These are phyloP conservation scores for Perccottus glenii DNA, from an alignment of 2,113 vertebrate genomes.

Conservation along the genomic window DNA sequence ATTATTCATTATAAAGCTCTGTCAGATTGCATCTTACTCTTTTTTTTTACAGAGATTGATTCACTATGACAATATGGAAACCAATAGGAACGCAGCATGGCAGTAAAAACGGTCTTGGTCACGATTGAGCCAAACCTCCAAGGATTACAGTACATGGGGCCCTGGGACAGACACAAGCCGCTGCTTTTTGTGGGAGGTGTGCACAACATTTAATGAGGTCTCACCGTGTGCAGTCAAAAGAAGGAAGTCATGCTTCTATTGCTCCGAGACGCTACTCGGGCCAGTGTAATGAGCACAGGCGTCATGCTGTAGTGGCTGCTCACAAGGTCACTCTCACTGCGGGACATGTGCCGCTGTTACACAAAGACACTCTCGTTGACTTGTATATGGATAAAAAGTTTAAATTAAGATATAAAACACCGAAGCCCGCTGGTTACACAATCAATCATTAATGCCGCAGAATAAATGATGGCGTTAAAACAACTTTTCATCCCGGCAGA, in stretches of 20 bases:
- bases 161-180: slow-evolving; percentile 20
- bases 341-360: no score
- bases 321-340: slow-evolving; percentile 26
- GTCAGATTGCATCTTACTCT: no score
- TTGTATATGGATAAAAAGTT: no score
- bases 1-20: no score
- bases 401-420: slow-evolving; percentile 2
- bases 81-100: slow-evolving; percentile 28
- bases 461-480: neutral
- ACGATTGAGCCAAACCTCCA: slow-evolving; percentile 34
- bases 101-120: slow-evolving; percentile 1
- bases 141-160: slow-evolving; percentile 45
- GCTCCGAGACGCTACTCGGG: slow-evolving; percentile 23
- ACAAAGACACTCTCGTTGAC: neutral
- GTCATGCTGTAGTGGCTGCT: slow-evolving; percentile 30
- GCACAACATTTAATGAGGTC: slow-evolving; percentile 50
- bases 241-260: slow-evolving; percentile 39
- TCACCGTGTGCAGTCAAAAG: slow-evolving; percentile 8
- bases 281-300: slow-evolving; percentile 50
- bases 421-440: slow-evolving; percentile 5
- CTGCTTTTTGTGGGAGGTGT: slow-evolving; percentile 30
- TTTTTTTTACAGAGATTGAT: slow-evolving; percentile 5
- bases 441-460: neutral
- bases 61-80: slow-evolving; percentile 53
- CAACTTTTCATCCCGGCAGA: slow-evolving; percentile 7